A percentile compares a stretch with the other conserved stretches of the same genome.
Evolutionary conservation across 2,888 invertebrate species (phyloP).

Genomic region (Chrysolina haemoptera): DNA sequence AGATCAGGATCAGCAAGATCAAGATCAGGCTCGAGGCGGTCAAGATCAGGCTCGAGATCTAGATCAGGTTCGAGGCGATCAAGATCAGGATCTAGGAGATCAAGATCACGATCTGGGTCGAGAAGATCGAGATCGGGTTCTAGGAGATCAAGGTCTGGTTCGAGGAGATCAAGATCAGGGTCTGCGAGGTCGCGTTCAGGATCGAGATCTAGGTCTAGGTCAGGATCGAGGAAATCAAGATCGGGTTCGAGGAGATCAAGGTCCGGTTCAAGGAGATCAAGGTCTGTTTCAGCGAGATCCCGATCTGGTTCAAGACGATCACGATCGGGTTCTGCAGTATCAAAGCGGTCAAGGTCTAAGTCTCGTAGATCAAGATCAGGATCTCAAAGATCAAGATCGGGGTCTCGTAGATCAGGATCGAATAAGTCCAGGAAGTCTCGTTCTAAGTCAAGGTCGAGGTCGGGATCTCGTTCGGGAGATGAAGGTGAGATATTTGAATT

Average conservation of each 20-base stretch:
- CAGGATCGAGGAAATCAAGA: constrained; percentile 45
- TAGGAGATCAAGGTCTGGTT: constrained; percentile 60
- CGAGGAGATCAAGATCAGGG: constrained; percentile 59
- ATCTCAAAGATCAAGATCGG: constrained; percentile 54
- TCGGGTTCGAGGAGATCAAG: constrained; percentile 45
- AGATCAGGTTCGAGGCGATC: constrained; percentile 61
- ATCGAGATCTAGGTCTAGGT: constrained; percentile 59
- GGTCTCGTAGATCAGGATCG: constrained; percentile 57
- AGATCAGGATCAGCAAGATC: constrained; percentile 60
- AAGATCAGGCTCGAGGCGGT: constrained; percentile 60
- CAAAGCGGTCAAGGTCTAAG: constrained; percentile 48
- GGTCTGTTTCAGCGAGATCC: constrained; percentile 56
- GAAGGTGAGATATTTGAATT: constrained; percentile 33
- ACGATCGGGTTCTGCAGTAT: constrained; percentile 52
- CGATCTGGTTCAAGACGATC: constrained; percentile 61
- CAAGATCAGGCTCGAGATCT: constrained; percentile 55
- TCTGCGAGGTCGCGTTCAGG: constrained; percentile 56
- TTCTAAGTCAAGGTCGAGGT: constrained; percentile 54
- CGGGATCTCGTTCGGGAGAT: constrained; percentile 44
- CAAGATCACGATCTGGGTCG: constrained; percentile 57
- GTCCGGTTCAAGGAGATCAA: constrained; percentile 53
- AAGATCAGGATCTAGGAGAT: constrained; percentile 53
- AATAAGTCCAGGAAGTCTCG: constrained; percentile 51
- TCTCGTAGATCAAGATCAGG: constrained; percentile 53
- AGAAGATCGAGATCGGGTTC: constrained; percentile 55